phyloP scores from a whole-genome alignment of 2,113 vertebrate genomes.

The Oophaga pumilio region DNA sequence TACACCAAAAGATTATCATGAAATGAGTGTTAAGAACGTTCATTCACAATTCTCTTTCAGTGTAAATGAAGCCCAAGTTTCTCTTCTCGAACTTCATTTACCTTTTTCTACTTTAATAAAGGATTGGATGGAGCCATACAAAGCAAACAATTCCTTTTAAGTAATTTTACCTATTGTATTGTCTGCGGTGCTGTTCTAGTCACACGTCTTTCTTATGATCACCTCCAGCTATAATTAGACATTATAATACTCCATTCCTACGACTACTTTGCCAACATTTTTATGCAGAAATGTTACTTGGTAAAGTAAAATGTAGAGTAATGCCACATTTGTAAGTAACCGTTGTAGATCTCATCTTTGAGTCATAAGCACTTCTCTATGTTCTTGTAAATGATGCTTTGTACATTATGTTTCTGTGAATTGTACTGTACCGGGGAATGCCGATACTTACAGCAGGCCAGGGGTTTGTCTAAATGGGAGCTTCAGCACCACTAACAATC shows the following conservation, averaged over 20 bases:
- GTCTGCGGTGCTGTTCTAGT: background rate
- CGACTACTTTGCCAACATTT: background rate
- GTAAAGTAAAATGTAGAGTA: background rate
- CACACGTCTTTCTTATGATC: background rate
- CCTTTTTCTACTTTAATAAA: background rate
- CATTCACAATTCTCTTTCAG: no score
- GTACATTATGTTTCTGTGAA: constrained; percentile 7
- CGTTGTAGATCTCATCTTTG: background rate
- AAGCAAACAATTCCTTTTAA: background rate
- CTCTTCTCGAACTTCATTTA: background rate
- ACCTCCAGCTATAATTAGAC: background rate
- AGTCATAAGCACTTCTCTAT: background rate
- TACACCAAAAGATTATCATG: no score
- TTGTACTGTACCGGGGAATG: background rate
- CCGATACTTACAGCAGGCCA: background rate
- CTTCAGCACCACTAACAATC: constrained; percentile 56
- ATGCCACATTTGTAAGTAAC: constrained; percentile 1
- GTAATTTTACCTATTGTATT: background rate
- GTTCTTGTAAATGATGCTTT: background rate
- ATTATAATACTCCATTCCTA: background rate
- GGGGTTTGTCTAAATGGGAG: constrained; percentile 5
- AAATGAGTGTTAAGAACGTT: no score
- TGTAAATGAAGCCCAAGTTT: background rate
- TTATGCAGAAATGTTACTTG: background rate
- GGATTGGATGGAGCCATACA: background rate